Evolutionary conservation across 1,140 invertebrate species (phyloP), one percentile per base, ranked within the genome.

Genomic region (Heliconius eleuchia): DNA sequence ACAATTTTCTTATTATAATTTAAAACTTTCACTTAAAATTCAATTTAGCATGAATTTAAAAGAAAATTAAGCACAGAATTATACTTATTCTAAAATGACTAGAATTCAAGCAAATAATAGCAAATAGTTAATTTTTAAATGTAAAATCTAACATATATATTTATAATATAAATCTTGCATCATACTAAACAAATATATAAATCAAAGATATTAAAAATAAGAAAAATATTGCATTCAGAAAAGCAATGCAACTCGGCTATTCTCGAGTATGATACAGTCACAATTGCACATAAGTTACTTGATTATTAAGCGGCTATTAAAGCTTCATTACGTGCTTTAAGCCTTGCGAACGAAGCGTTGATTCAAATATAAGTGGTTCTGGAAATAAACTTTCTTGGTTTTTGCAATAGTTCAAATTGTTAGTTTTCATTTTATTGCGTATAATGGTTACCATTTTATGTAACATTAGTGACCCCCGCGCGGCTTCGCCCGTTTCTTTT

Each of bases 291-390:
- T 66, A 27, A 66, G 60, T 66, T 30, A 66, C 27, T 66, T 30
- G 60, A 13, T 66, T 66, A 23, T 60, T 60, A 66, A 30, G 60
- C 60, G 23, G 3, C 52, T 60, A 76, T 76, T 76, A 76, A 60
- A 46, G 57, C 74, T 70, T 70, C 39, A 76, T 76, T 50, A 76
- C 27, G 73, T 16, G 73, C 37, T 76, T 76, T 70, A 42, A 30
- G 73, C 37, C 70, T 76, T 71, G 5, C 23, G 60, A 66, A 66
- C 23, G 60, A 75, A 70, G 42, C 60, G 60, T 66, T 76, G 74
- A 76, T 76, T 66, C 39, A 76, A 42, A 76, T 70, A 76, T 76
- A 76, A 76, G 27, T 42, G 74, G 16, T 76, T 70, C 60, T 70
- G 39, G 74, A 55, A 75, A 75, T 66, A 66, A 70, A 27, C 27